Conservation (phyloP, 1,140 invertebrate species). For the Anoplophora glabripennis region DNA sequence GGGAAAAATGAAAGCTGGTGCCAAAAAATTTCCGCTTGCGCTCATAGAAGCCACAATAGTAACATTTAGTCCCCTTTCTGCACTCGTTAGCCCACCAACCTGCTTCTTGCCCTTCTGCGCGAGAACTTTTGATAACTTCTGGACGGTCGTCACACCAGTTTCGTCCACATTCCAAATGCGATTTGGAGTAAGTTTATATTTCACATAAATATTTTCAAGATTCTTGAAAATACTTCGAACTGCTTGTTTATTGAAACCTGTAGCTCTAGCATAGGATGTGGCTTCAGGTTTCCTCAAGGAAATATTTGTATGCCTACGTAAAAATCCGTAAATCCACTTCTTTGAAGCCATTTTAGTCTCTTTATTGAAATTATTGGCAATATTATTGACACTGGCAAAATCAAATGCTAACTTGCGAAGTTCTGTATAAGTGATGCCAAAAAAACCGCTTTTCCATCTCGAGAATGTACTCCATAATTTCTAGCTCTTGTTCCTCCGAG, state of each 20-base stretch:
- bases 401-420: not conserved
- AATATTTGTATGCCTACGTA: not conserved
- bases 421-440: not conserved
- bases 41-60: constrained; percentile 41
- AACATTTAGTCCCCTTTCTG: constrained; percentile 47
- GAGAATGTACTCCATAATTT: too few species aligned
- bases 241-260: not conserved
- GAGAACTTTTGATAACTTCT: not conserved
- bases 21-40: too few species aligned
- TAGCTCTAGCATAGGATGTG: constrained; percentile 15
- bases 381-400: not conserved
- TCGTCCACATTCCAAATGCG: too few species aligned
- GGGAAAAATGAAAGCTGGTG: too few species aligned
- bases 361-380: not conserved
- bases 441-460: constrained; percentile 1
- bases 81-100: constrained; percentile 9
- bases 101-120: too few species aligned
- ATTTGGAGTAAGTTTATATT: too few species aligned
- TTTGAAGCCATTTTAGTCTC: not conserved
- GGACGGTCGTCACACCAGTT: too few species aligned
- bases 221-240: too few species aligned
- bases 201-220: too few species aligned
- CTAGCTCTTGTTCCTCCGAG: too few species aligned
- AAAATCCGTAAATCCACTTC: constrained; percentile 3
- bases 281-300: constrained; percentile 23